Conservation (phyloP, 2,888 invertebrate species). For the Acholoe squamosa region DNA sequence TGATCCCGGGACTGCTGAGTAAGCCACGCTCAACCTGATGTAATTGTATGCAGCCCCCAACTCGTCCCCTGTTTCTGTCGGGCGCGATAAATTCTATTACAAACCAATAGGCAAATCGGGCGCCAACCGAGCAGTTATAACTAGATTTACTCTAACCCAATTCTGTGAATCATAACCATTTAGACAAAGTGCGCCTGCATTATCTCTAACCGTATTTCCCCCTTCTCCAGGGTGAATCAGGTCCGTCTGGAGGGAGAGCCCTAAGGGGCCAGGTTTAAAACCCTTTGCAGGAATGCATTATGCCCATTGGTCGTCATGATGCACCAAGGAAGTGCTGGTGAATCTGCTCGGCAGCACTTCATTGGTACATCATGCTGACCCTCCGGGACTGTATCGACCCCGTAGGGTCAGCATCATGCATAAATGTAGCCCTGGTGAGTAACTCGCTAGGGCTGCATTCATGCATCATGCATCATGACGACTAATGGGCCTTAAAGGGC, state of each 20-base stretch:
- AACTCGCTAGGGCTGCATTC: too few relatives aligned
- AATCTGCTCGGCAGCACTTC: too few relatives aligned
- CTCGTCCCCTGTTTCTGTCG: neutral
- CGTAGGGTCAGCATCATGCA: too few relatives aligned
- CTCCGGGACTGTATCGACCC: too few relatives aligned
- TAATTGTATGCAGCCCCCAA: conserved; percentile 51
- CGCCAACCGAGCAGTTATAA: conserved; percentile 24
- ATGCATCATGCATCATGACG: too few relatives aligned
- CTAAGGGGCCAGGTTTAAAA: conserved; percentile 38
- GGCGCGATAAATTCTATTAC: conserved; percentile 63
- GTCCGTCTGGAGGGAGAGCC: conserved; percentile 36
- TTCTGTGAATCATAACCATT: conserved; percentile 63
- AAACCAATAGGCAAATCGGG: conserved; percentile 61
- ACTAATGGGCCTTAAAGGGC: too few relatives aligned
- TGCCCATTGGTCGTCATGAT: too few relatives aligned
- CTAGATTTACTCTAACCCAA: conserved; percentile 63
- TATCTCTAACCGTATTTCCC: conserved; percentile 61
- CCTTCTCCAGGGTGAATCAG: conserved; percentile 22
- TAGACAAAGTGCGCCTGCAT: conserved; percentile 63
- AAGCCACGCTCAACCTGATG: conserved; percentile 60
- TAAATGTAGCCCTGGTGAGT: too few relatives aligned
- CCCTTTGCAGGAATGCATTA: too few relatives aligned
- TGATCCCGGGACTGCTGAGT: conserved; percentile 55
- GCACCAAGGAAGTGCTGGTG: too few relatives aligned
- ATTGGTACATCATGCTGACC: too few relatives aligned